Base-by-base conservation (phyloP, 1,140 invertebrate species). In the Gonioctena quinquepunctata region DNA sequence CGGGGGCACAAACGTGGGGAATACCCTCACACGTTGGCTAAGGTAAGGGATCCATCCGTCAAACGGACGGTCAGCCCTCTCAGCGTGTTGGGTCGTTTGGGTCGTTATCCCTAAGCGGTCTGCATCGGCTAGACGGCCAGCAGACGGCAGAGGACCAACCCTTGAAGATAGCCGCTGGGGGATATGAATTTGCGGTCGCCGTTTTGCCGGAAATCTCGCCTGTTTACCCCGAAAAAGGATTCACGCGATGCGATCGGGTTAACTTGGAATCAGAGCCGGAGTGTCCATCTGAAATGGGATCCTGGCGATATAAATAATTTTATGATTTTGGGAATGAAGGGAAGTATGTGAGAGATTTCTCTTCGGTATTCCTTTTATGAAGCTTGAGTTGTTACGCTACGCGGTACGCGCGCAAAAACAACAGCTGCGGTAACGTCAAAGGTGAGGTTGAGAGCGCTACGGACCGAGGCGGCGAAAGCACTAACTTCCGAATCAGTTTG, bases 201-300 rank as follows among this genome's bases (percentile, higher is more conserved):
- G 57, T 68, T 64, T 63, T 72, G 65, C 70, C 54, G 64, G 64
- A 76, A 74, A 76, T 76, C 69, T 72, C 73, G 66, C 70, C 69
- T 62, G 62, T 67, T 62, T 70, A 66, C 57, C 57, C 70, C 61
- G 61, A 63, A 66, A 63, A 66, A 71, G 73, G 73, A 75, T 75
- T 77, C 71, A 75, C 70, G 76, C 76, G 69, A 73, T 68, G 68
- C 33, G 50, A 28, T 28, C 61, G 22, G 62, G 54, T 23, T 49
- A 16, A 66, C 65, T 49, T 52, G 62, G 63, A 33, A 52, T 42
- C 28, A 54, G 57, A 27, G n/a, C n/a, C n/a, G n/a, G n/a, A n/a
- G n/a, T n/a, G n/a, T n/a, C n/a, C n/a, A n/a, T n/a, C n/a, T n/a
- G n/a, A n/a, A n/a, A n/a, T n/a, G n/a, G n/a, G n/a, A n/a, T n/a